These are phyloP conservation scores for Anhinga anhinga DNA, from an alignment of 2,113 vertebrate species.

Conservation along the genomic window DNA sequence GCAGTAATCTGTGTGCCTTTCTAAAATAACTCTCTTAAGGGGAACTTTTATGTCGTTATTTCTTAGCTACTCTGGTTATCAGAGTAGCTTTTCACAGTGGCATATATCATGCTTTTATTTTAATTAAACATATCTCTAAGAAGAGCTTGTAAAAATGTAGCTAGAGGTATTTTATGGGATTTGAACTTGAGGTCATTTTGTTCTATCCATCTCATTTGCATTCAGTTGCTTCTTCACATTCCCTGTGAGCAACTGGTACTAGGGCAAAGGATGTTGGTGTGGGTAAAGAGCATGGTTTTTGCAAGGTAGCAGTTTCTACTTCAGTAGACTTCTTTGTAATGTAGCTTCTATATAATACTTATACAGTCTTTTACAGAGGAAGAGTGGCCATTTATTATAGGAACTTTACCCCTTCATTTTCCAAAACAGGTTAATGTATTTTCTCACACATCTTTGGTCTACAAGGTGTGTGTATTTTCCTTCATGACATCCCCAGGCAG, in stretches of 20 bases:
- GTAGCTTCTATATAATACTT: not conserved
- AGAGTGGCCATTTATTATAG: not conserved
- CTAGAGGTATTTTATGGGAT: conserved; percentile 61
- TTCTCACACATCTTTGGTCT: not conserved
- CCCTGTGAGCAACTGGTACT: not conserved
- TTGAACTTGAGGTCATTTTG: conserved; percentile 68
- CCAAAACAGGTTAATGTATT: not conserved
- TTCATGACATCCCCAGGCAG: not conserved
- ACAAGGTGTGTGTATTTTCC: not conserved
- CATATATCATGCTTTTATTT: conserved; percentile 73
- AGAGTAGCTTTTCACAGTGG: conserved; percentile 44
- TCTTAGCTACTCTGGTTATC: conserved; percentile 8
- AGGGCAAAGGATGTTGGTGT: not conserved
- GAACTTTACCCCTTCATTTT: not conserved
- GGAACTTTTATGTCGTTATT: conserved; percentile 48
- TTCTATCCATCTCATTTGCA: conserved; percentile 60
- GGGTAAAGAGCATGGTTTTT: not conserved
- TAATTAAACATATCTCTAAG: conserved; percentile 72
- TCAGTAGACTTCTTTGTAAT: not conserved
- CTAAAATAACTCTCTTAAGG: conserved; percentile 73
- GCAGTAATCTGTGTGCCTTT: conserved; percentile 44
- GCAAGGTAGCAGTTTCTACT: not conserved
- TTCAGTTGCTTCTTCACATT: not conserved
- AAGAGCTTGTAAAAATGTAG: conserved; percentile 70
- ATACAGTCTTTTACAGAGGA: not conserved